Evolutionary conservation across 2,113 vertebrate genomes (phyloP).

Genomic region (Zapornia atra): DNA sequence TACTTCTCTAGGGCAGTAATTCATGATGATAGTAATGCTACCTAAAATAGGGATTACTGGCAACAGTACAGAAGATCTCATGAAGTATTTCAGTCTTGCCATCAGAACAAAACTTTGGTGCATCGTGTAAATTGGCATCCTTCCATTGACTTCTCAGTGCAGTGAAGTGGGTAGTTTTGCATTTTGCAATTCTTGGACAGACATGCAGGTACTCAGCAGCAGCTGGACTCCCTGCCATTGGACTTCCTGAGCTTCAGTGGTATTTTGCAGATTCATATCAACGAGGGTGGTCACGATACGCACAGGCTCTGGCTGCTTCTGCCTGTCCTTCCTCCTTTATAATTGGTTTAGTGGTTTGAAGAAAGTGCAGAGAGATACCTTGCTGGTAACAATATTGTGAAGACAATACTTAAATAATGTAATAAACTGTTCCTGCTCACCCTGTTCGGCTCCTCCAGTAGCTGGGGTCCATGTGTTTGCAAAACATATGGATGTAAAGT

Average conservation of each 20-base stretch:
- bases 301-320: neutral
- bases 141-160: neutral
- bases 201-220: neutral
- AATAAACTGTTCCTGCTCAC: neutral
- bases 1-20: neutral
- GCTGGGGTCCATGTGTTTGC: neutral
- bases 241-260: neutral
- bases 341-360: neutral
- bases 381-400: neutral
- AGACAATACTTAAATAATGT: neutral
- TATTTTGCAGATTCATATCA: neutral
- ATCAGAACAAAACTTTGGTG: neutral
- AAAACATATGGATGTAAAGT: neutral
- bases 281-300: neutral
- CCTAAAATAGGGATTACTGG: neutral
- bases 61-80: neutral
- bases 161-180: neutral
- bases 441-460: neutral
- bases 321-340: neutral
- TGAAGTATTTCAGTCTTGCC: neutral
- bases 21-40: neutral
- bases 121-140: neutral
- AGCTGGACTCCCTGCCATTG: neutral
- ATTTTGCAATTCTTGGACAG: neutral
- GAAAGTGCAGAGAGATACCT: neutral